Percentiles rank a stretch among this genome's conserved stretches.
These are phyloP conservation scores for Athalia cordata DNA, from an alignment of 2,888 invertebrate species.

Conservation along the genomic window DNA sequence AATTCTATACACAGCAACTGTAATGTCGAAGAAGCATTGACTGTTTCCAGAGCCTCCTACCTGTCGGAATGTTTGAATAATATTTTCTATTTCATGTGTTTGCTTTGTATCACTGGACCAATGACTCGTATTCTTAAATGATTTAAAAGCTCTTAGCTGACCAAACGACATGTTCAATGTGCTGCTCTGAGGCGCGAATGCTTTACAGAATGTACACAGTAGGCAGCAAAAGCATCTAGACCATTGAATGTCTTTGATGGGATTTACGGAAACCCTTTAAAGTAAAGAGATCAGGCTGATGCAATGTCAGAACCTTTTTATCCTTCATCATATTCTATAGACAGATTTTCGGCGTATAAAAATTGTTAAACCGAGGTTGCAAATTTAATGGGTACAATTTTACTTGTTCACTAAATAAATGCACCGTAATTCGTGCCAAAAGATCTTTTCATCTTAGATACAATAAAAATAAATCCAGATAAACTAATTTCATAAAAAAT, in stretches of 20 bases:
- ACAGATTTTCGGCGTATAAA: slow-evolving; percentile 58
- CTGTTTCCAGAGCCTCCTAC: slow-evolving; percentile 59
- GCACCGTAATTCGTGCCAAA: slow-evolving; percentile 10
- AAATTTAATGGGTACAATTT: slow-evolving; percentile 29
- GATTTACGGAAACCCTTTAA: slow-evolving; percentile 53
- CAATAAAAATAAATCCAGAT: slow-evolving; percentile 17
- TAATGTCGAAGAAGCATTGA: slow-evolving; percentile 61
- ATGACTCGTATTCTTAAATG: slow-evolving; percentile 54
- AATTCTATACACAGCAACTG: slow-evolving; percentile 65
- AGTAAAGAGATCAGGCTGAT: slow-evolving; percentile 62
- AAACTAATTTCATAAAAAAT: slow-evolving; percentile 23
- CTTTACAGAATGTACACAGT: slow-evolving; percentile 63
- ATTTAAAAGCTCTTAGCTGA: slow-evolving; percentile 55
- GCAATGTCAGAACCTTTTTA: slow-evolving; percentile 56
- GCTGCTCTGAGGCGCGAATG: slow-evolving; percentile 61
- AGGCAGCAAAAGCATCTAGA: slow-evolving; percentile 66
- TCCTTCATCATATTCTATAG: slow-evolving; percentile 42
- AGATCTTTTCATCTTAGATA: slow-evolving; percentile 2
- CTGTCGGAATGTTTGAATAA: slow-evolving; percentile 67
- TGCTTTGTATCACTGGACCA: slow-evolving; percentile 55
- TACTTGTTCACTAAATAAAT: slow-evolving; percentile 10
- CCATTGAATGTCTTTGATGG: slow-evolving; percentile 58
- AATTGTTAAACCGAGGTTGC: slow-evolving; percentile 40
- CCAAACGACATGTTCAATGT: slow-evolving; percentile 53
- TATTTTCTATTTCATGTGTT: slow-evolving; percentile 54